Conservation (phyloP, 2,797 vertebrate species). For the Eulemur rubriventer region DNA sequence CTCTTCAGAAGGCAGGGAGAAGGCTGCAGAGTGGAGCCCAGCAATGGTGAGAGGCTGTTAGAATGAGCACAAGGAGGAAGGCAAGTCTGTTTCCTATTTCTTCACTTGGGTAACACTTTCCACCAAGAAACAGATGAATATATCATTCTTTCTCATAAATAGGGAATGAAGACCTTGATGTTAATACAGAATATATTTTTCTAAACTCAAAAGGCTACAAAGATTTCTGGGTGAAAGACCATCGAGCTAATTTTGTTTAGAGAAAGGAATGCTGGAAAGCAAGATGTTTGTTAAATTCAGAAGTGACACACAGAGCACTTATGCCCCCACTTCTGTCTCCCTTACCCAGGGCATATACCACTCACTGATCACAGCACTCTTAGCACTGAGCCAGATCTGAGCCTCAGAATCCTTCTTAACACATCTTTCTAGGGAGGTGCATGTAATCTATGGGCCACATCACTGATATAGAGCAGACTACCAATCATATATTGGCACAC, state of each 20-base stretch:
- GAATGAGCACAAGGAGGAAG: neutral
- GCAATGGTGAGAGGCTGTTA: neutral
- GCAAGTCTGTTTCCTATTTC: neutral
- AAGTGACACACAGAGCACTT: neutral
- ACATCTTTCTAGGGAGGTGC: neutral
- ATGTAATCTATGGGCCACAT: neutral
- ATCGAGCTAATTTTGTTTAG: neutral
- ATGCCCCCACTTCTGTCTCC: neutral
- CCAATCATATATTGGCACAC: neutral
- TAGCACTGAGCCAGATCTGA: neutral
- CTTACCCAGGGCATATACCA: neutral
- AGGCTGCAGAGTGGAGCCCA: neutral
- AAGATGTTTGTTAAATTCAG: neutral
- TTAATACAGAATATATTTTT: neutral
- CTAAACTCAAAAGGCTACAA: neutral
- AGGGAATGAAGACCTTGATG: neutral
- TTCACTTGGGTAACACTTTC: neutral
- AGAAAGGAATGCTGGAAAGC: neutral
- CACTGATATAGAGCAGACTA: neutral
- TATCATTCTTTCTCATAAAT: neutral
- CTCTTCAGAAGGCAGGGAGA: neutral
- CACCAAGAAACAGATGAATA: neutral
- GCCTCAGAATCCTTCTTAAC: constrained; percentile 14
- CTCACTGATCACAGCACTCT: neutral
- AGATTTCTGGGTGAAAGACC: neutral